A percentile compares a stretch with the other conserved stretches of the same genome.
Evolutionary conservation across 2,888 invertebrate genomes (phyloP).

Genomic region (Serrognathus titanus): DNA sequence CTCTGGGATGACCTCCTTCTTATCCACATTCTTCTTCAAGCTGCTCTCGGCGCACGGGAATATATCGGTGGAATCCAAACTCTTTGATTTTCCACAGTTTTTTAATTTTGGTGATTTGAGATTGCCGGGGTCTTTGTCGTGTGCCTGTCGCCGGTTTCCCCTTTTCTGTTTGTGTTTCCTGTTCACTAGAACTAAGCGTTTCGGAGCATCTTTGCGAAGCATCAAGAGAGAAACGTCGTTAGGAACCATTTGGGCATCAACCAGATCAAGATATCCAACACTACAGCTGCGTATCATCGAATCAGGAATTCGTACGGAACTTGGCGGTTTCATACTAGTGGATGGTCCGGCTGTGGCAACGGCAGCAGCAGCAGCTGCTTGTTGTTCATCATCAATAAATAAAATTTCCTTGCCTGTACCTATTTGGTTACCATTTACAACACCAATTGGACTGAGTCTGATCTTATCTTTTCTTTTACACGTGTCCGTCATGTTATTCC

Average conservation of each 20-base stretch:
- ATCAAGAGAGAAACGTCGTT: conserved; percentile 71
- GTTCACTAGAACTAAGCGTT: conserved; percentile 73
- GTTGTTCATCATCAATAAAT: conserved; percentile 39
- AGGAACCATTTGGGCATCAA: conserved; percentile 71
- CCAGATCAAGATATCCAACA: conserved; percentile 82
- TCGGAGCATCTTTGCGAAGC: conserved; percentile 71
- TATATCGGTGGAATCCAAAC: conserved; percentile 81
- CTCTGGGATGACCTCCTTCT: conserved; percentile 42
- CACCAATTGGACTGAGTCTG: conserved; percentile 28
- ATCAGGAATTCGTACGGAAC: conserved; percentile 51
- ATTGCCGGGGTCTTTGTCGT: conserved; percentile 30
- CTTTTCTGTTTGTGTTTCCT: conserved; percentile 49
- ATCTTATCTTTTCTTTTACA: conserved; percentile 29
- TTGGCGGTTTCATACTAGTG: conserved; percentile 8
- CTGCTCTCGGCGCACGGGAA: conserved; percentile 47
- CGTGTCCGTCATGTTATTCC: conserved; percentile 23
- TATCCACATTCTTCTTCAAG: conserved; percentile 38
- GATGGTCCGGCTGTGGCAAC: conserved; percentile 20
- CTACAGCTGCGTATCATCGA: conserved; percentile 82
- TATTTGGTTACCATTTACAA: conserved; percentile 30
- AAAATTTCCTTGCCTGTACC: conserved; percentile 29
- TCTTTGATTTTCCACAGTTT: conserved; percentile 76
- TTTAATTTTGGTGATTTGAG: conserved; percentile 55
- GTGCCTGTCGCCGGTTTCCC: conserved; percentile 22
- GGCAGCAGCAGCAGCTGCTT: not conserved